Evolutionary conservation across 2,888 invertebrate species (phyloP), one percentile per base, ranked within the genome.

Genomic region (Piscicola geometra): DNA sequence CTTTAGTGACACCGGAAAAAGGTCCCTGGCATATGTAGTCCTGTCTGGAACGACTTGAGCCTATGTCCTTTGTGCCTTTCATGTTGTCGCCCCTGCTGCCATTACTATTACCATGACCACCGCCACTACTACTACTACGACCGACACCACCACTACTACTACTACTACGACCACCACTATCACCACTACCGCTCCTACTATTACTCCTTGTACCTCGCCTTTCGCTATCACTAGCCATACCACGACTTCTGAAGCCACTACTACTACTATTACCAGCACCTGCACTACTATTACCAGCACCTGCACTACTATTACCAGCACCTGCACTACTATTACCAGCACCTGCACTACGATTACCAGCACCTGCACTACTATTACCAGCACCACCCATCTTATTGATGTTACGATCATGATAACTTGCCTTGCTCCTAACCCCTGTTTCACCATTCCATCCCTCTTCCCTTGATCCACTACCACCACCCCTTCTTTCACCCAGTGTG

Each of bases 91-190:
- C 30, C 12, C 67, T 67, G 30, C 67, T 67, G 30, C 33, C 30
- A 67, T 32, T 67, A 67, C 35, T 67, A 67, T 32, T 67, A 67
- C 35, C 30, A 67, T 32, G 12, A 67, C 67, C 30, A 67, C 67
- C 18, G 30, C 67, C 30, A 67, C 67, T 67, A 67, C 67, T 67
- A 67, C 67, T 67, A 67, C 67, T 67, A 67, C 67, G 12, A 67
- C 67, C 30, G 30, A 15, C 30, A 67, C 67, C 30, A 67, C 67
- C 30, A 70, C 71, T 47, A 70, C 71, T 41, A 47, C 71, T 70
- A 70, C 50, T 67, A 30, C 67, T 67, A 67, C 67, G 12, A 70
- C 71, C 25, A 70, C 71, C n/a, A 47, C 71, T 70, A 70, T 28
- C 30, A 30, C 67, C 30, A 67, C 67, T 67, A 70, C 71, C 25